A percentile compares a stretch with the other conserved stretches of the same genome.
Evolutionary conservation across 2,113 vertebrate species (phyloP).

Genomic region (Balaeniceps rex): DNA sequence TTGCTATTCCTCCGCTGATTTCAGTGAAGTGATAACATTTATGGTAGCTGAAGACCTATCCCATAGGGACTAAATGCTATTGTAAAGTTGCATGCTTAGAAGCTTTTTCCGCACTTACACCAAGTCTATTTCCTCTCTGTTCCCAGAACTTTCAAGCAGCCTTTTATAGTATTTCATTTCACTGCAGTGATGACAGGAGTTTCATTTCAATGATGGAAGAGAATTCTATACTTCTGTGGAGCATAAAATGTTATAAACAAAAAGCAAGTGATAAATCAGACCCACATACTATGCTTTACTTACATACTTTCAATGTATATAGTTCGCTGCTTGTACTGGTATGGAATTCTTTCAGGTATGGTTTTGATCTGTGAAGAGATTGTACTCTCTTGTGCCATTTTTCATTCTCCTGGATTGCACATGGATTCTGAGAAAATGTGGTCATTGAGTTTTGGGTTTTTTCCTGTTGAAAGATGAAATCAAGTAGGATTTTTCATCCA

Average conservation of each 20-base stretch:
- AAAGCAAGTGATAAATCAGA: background rate
- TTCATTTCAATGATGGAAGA: slow-evolving; percentile 34
- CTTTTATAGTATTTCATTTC: slow-evolving; percentile 38
- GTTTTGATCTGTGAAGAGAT: background rate
- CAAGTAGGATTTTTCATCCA: background rate
- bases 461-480: background rate
- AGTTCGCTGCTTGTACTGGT: background rate
- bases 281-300: background rate
- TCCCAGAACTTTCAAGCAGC: background rate
- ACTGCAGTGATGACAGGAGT: background rate
- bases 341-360: background rate
- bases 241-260: slow-evolving; percentile 10
- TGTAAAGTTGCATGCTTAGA: slow-evolving; percentile 1
- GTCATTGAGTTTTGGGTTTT: background rate
- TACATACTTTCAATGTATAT: background rate
- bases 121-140: background rate
- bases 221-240: background rate
- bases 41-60: background rate
- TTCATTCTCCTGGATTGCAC: background rate
- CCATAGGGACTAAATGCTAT: background rate
- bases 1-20: background rate
- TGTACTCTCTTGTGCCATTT: background rate
- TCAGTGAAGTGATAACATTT: slow-evolving; percentile 4
- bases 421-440: background rate
- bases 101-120: background rate